Conservation (phyloP, 2,888 invertebrate genomes). For the Eretmocerus hayati region DNA sequence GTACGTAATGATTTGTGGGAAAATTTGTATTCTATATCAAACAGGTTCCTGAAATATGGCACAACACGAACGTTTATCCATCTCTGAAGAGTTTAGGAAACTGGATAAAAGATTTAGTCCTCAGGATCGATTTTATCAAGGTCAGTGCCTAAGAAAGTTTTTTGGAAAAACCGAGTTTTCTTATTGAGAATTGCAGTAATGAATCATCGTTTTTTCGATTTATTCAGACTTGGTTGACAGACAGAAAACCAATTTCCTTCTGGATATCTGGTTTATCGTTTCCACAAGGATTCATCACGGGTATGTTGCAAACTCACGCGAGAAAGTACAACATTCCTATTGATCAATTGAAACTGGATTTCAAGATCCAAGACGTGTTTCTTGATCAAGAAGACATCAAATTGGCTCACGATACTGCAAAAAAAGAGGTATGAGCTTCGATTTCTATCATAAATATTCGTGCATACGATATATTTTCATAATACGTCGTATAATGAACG, state of each 20-base stretch:
- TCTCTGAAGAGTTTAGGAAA: conserved; percentile 81
- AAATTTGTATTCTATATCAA: not conserved
- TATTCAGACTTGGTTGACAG: conserved; percentile 63
- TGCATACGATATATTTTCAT: too few relatives aligned
- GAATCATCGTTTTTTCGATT: conserved; percentile 2
- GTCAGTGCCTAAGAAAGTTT: conserved; percentile 46
- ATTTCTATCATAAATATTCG: conserved; percentile 20
- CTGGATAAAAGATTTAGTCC: conserved; percentile 76
- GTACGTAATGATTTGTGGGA: too few relatives aligned
- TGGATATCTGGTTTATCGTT: conserved; percentile 94
- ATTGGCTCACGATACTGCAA: conserved; percentile 41
- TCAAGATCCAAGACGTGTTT: conserved; percentile 53
- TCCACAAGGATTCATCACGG: conserved; percentile 89
- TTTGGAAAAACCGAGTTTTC: not conserved
- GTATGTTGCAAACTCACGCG: conserved; percentile 82
- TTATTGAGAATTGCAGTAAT: not conserved
- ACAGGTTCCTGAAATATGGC: conserved; percentile 75
- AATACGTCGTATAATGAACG: too few relatives aligned
- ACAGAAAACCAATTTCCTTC: conserved; percentile 70
- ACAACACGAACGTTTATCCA: conserved; percentile 69
- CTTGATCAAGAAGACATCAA: conserved; percentile 65
- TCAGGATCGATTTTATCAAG: conserved; percentile 73
- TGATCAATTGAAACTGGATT: conserved; percentile 77
- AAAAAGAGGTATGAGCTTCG: conserved; percentile 32
- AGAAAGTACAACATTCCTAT: conserved; percentile 80